phyloP scores from a whole-genome alignment of 2,113 vertebrate genomes.

The Antigone vipio region DNA sequence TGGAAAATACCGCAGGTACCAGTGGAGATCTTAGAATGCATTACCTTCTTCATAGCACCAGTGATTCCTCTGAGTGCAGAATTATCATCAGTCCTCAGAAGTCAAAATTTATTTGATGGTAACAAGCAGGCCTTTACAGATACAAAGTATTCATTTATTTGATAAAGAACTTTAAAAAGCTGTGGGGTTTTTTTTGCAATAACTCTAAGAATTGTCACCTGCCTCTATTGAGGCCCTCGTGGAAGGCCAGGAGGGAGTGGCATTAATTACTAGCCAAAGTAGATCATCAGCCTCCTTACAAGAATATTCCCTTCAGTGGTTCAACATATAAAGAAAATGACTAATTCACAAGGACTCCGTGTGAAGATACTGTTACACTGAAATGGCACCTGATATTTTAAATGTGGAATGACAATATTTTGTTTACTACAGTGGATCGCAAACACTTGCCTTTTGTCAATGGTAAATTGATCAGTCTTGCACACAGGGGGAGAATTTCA shows the following conservation, averaged over 20 bases:
- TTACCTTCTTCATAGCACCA: not conserved
- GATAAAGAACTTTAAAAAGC: not conserved
- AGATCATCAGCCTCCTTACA: not conserved
- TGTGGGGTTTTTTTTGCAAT: not conserved
- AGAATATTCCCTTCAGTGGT: not conserved
- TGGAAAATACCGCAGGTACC: not conserved
- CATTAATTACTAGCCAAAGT: not conserved
- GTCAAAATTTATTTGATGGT: not conserved
- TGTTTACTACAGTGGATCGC: not conserved
- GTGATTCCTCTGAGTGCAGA: not conserved
- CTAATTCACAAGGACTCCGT: not conserved
- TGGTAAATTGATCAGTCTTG: not conserved
- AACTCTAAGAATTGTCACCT: not conserved
- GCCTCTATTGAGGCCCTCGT: not conserved
- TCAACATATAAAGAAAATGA: not conserved
- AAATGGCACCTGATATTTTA: not conserved
- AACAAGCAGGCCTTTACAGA: not conserved
- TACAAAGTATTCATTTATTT: not conserved
- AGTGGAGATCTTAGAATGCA: rapidly evolving
- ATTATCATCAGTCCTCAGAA: not conserved
- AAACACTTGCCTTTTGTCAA: not conserved
- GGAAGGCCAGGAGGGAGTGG: not conserved
- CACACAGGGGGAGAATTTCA: not conserved
- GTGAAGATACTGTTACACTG: not conserved
- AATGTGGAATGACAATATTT: not conserved